phyloP scores from a whole-genome alignment of 2,113 vertebrate genomes.

The Scytalopus superciliaris region DNA sequence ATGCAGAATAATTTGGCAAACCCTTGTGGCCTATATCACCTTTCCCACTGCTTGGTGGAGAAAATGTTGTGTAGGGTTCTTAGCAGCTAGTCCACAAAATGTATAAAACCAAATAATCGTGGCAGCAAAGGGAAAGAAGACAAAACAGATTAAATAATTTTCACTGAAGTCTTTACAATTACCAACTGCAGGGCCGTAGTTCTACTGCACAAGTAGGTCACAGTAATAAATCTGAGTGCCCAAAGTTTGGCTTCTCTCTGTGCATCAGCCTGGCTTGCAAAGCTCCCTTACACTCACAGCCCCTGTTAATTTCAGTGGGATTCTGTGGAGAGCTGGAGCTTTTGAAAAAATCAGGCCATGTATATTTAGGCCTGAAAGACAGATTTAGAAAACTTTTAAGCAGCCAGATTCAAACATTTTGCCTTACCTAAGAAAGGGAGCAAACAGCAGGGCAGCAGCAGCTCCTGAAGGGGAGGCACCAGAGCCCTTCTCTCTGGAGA shows the following conservation, averaged over 20 bases:
- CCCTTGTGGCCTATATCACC: neutral
- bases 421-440: neutral
- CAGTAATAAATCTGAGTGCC: fast-evolving
- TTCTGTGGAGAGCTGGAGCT: neutral
- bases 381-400: constrained; percentile 27
- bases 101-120: neutral
- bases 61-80: neutral
- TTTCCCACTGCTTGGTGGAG: neutral
- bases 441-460: neutral
- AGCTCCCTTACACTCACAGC: neutral
- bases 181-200: neutral
- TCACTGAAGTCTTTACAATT: neutral
- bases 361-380: constrained; percentile 11
- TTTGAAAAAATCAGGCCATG: constrained; percentile 13
- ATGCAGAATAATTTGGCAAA: neutral
- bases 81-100: neutral
- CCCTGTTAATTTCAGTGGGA: neutral
- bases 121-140: neutral
- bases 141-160: neutral
- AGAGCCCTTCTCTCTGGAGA: neutral
- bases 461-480: neutral
- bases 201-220: neutral
- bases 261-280: neutral
- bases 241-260: neutral
- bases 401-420: neutral